These are phyloP conservation scores for Xyrichtys novacula DNA, from an alignment of 2,797 vertebrate species.

Conservation along the genomic window DNA sequence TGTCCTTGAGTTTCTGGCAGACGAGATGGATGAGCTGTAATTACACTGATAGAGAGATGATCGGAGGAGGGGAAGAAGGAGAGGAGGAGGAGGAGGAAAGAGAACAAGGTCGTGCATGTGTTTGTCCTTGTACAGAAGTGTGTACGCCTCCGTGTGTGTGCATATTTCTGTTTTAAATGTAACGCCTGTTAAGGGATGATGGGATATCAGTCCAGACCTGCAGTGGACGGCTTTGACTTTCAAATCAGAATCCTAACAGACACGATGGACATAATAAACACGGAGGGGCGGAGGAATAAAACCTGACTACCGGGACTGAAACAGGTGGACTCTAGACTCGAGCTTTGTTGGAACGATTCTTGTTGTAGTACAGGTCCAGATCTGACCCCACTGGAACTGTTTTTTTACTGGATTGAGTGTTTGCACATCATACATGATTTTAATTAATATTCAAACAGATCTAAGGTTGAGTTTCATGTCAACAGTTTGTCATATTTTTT, in stretches of 20 bases:
- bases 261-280: slow-evolving; percentile 11
- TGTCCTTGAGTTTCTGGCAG: slow-evolving; percentile 74
- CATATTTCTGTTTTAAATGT: slow-evolving; percentile 45
- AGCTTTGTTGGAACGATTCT: neutral
- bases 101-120: slow-evolving; percentile 64
- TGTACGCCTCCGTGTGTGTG: slow-evolving; percentile 18
- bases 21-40: slow-evolving; percentile 79
- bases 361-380: too few species aligned
- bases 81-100: slow-evolving; percentile 55
- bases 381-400: too few species aligned
- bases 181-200: slow-evolving; percentile 28
- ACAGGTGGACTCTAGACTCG: neutral
- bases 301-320: neutral
- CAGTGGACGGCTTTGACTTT: slow-evolving; percentile 37
- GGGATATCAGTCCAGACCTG: slow-evolving; percentile 15
- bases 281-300: neutral
- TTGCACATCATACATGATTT: too few species aligned
- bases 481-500: too few species aligned
- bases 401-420: too few species aligned
- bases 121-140: slow-evolving; percentile 62
- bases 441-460: too few species aligned
- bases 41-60: slow-evolving; percentile 78
- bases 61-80: slow-evolving; percentile 49
- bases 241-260: slow-evolving; percentile 23
- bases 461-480: too few species aligned